These are phyloP conservation scores for Lithophane semibrunnea DNA, from an alignment of 2,888 invertebrate genomes.

Conservation along the genomic window DNA sequence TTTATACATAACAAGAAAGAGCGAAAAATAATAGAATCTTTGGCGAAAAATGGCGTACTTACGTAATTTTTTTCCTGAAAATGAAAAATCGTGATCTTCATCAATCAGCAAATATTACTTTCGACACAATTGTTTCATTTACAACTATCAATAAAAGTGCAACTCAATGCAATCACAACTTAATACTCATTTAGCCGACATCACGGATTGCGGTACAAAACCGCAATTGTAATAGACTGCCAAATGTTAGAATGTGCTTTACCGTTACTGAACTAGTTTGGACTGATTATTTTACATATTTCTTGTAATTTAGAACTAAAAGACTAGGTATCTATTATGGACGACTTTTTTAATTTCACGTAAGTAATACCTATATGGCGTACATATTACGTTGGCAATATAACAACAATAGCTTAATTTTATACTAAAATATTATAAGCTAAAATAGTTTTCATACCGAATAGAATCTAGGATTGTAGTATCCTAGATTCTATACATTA, in stretches of 20 bases:
- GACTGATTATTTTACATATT: no score
- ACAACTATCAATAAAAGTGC: background rate
- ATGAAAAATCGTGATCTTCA: background rate
- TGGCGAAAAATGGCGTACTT: background rate
- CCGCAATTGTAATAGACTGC: conserved; percentile 36
- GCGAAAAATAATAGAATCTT: background rate
- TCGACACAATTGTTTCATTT: background rate
- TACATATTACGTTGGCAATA: no score
- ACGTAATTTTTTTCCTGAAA: background rate
- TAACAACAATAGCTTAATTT: no score
- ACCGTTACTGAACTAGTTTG: conserved; percentile 26
- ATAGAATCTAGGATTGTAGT: no score
- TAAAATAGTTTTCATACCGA: no score
- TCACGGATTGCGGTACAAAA: conserved; percentile 28
- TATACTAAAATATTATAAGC: no score
- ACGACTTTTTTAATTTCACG: no score
- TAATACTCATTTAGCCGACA: conserved; percentile 25
- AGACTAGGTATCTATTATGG: no score
- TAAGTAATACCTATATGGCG: no score
- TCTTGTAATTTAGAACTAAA: no score
- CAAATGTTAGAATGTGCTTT: conserved; percentile 44
- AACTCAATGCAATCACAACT: background rate
- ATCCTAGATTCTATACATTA: no score
- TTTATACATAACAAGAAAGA: background rate
- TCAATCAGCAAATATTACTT: background rate